Evolutionary conservation across 2,888 invertebrate genomes (phyloP), one percentile per base, ranked within the genome.

Genomic region (Drosophila pseudotalamancana): DNA sequence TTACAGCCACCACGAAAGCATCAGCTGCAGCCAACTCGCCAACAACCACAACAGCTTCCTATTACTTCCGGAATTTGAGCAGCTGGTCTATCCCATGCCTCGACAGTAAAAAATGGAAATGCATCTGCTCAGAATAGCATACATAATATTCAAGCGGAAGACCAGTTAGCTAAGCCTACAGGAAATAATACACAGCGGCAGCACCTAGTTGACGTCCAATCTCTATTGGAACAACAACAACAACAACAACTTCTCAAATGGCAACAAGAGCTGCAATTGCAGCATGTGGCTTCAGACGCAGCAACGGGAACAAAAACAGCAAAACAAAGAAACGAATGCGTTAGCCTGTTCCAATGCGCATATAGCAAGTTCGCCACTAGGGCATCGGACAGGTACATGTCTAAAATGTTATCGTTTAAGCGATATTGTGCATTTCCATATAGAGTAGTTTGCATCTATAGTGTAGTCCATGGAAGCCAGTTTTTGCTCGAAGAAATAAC

Each of bases 401-500:
- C 21, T 21, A 21, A 21, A 21, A 5, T 3, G 21, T 21, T 21
- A 5, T 21, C 21, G 21, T 5, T 21, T 21, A 21, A 21, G 21
- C 3, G 21, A 21, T 29, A 11, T 29, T 29, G 11, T 29, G 4
- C 29, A 11, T 29, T 29, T 54, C 45, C 29, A 45, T 0, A 54
- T 29, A 6, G 35, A 54, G 35, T 35, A 35, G 35, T 11, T 21
- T 5, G 21, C 21, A 21, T 40, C 53, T 12, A 42, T 25, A 3
- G 51, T 45, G 18, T 51, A 46, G 23, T 59, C 45, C 50, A 46
- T 46, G 14, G 46, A 40, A 12, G 34, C 9, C 14, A 60, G 31
- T 39, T 53, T 60, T 23, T 60, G 51, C 34, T 60, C 32, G 12
- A 59, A 50, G 25, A 60, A 60, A 29, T 60, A 19, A 16, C 39